Conservation (phyloP, 2,888 invertebrate genomes). For the Epinotia demarniana region DNA sequence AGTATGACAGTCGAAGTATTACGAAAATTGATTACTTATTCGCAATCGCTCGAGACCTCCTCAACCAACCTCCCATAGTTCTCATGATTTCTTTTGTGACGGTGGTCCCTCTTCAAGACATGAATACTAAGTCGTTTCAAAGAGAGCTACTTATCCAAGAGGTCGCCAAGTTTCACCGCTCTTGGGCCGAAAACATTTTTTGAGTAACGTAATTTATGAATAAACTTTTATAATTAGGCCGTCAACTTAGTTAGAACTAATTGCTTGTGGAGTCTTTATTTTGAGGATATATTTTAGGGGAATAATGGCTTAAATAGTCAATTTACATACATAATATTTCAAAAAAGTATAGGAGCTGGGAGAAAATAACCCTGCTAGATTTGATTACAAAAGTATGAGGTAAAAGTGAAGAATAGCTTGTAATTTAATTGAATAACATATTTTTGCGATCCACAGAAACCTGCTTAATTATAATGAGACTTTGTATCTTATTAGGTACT, state of each 20-base stretch:
- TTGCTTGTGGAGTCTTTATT: slow-evolving; percentile 15
- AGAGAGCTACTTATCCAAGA: not conserved
- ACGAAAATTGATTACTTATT: slow-evolving; percentile 14
- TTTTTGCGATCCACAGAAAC: not conserved
- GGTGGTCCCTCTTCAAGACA: not conserved
- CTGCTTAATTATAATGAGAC: not conserved
- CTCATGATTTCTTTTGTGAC: slow-evolving; percentile 15
- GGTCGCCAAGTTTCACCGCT: slow-evolving; percentile 12
- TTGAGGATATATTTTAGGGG: not conserved
- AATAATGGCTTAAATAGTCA: not conserved
- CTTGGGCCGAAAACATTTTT: slow-evolving; percentile 3
- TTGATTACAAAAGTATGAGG: too few relatives aligned
- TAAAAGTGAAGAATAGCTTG: too few relatives aligned
- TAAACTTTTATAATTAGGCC: slow-evolving; percentile 25
- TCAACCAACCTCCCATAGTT: too few relatives aligned
- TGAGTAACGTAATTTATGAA: slow-evolving; percentile 16
- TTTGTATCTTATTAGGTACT: not conserved
- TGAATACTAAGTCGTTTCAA: slow-evolving; percentile 14
- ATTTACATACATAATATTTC: not conserved
- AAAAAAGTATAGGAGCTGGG: too few relatives aligned
- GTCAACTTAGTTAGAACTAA: slow-evolving; percentile 20
- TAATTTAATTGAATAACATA: not conserved
- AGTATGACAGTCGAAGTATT: slow-evolving; percentile 3
- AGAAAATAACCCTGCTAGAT: too few relatives aligned
- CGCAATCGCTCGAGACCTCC: slow-evolving; percentile 2